A percentile compares a stretch with the other conserved stretches of the same genome.
phyloP scores from a whole-genome alignment of 1,140 invertebrate genomes.

The Zaprionus capensis region DNA sequence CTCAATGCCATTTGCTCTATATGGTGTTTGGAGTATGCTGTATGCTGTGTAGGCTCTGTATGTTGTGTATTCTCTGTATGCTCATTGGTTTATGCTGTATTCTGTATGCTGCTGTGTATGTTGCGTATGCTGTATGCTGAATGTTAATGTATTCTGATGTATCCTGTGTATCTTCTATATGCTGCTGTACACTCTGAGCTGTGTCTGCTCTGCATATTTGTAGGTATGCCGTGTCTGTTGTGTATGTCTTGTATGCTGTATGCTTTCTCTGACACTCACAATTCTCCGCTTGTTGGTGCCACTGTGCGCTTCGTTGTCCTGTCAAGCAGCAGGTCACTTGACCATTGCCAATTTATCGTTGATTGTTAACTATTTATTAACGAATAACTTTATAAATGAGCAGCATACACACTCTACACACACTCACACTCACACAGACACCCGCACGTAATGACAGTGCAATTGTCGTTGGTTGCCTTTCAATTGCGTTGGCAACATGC shows the following conservation, averaged over 20 bases:
- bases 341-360: constrained; percentile 67
- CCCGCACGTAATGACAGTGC: constrained; percentile 23
- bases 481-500: constrained; percentile 54
- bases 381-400: constrained; percentile 74
- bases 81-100: background rate
- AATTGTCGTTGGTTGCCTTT: constrained; percentile 35
- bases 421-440: constrained; percentile 6
- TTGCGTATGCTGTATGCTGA: too few species aligned
- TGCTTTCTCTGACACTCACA: background rate
- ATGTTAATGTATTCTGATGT: too few species aligned
- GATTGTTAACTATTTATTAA: constrained; percentile 82
- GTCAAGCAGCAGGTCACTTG: constrained; percentile 30
- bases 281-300: constrained; percentile 23
- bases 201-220: background rate
- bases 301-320: constrained; percentile 25
- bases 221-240: background rate
- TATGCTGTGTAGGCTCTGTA: background rate
- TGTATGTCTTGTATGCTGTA: background rate
- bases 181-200: background rate
- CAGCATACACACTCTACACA: constrained; percentile 14
- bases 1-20: background rate
- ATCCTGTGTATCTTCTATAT: background rate
- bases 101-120: background rate
- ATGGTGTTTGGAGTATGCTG: background rate
- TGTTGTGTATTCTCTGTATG: background rate